Evolutionary conservation across 1,140 invertebrate genomes (phyloP).

Genomic region (Eumeta japonica): DNA sequence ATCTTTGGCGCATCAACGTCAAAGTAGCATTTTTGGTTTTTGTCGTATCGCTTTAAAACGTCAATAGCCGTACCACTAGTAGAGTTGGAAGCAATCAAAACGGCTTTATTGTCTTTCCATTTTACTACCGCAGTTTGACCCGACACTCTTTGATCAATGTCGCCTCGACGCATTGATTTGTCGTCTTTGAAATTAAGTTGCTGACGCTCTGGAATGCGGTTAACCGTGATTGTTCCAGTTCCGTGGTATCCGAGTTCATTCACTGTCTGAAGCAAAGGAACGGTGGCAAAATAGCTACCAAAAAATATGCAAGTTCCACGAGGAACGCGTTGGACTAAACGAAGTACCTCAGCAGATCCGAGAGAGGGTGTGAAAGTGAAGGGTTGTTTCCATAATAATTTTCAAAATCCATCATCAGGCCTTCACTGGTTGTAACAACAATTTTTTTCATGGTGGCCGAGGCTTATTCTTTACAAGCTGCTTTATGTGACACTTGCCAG

Average conservation of each 20-base stretch:
- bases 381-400: too few species aligned
- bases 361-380: too few species aligned
- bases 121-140: not conserved
- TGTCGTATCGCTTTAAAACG: too few species aligned
- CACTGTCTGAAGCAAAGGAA: not conserved
- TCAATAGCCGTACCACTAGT: not conserved
- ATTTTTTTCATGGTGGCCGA: slow-evolving; percentile 4
- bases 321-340: too few species aligned
- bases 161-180: not conserved
- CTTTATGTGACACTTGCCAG: slow-evolving; percentile 10
- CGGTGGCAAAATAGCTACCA: not conserved
- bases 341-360: too few species aligned
- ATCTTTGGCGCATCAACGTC: too few species aligned
- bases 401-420: too few species aligned
- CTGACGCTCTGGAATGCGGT: not conserved
- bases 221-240: too few species aligned
- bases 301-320: not conserved
- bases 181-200: not conserved
- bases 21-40: too few species aligned
- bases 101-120: slow-evolving; percentile 1
- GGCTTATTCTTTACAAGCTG: slow-evolving; percentile 12
- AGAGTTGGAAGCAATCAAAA: not conserved
- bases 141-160: not conserved
- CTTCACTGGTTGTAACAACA: too few species aligned
- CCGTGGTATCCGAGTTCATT: not conserved